Evolutionary conservation across 2,888 invertebrate species (phyloP), one percentile per base, ranked within the genome.

Genomic region (Eudasyphora cyanicolor): DNA sequence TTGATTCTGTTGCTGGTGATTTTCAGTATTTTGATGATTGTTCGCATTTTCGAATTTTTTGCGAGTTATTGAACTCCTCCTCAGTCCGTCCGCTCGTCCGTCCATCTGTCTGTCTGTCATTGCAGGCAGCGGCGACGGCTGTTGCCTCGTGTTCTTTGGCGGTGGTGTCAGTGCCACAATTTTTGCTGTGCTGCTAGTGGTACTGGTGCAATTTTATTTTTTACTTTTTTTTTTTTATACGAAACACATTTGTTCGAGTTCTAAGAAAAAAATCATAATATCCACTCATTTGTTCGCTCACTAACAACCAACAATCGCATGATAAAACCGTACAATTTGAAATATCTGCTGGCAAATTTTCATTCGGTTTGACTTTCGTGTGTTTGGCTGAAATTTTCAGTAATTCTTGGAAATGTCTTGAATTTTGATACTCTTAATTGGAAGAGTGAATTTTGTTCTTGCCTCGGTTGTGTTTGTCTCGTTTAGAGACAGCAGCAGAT

Each of bases 31-130:
- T 76, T 75, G 76, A 80, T 77, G 76, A 70, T 75, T 80, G 45
- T 83, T 70, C 70, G 70, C 54, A 77, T 74, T 64, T 64, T 64
- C 17, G 64, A n/a, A 29, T 24, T 42, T 76, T 45, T 57, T 49
- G 60, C 51, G 42, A 83, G 77, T 83, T 80, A 83, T 80, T 83
- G 80, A 83, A 80, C 83, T 80, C 71, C 64, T 17, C 14, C 64
- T 12, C 60, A 6, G 35, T 29, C 21, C 29, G 29, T 7, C 60
- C n/a, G 35, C 60, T 10, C 29, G 29, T 7, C n/a, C n/a, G n/a
- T n/a, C n/a, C n/a, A 17, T n/a, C 38, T 49, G 49, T 7, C 19
- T 51, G 24, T 29, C 21, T 14, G 62, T 35, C 17, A 12, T 54
- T 24, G 54, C 24, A 19, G n/a, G n/a, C n/a, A n/a, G n/a, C n/a